Conservation (phyloP, 2,888 invertebrate genomes). For the Drosophila tripunctata region DNA sequence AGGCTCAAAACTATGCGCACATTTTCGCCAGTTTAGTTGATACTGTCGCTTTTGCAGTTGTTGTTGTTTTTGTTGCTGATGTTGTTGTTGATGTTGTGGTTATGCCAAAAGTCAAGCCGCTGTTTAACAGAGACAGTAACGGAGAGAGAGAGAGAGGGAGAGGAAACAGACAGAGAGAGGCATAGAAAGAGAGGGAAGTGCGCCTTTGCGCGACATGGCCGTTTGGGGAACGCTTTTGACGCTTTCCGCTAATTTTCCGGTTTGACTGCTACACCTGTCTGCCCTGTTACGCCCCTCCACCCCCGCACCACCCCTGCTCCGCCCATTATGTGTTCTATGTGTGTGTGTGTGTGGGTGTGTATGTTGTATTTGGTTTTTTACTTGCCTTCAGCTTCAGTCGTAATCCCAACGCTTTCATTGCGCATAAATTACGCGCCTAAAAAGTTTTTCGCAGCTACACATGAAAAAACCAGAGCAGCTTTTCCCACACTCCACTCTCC, state of each 20-base stretch:
- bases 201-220: slow-evolving; percentile 67
- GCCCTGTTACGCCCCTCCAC: slow-evolving; percentile 1
- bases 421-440: slow-evolving; percentile 76
- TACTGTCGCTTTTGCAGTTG: slow-evolving; percentile 67
- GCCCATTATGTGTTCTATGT: not conserved
- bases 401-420: slow-evolving; percentile 76
- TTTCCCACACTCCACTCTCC: not conserved
- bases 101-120: too few relatives aligned
- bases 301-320: not conserved
- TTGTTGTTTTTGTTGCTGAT: too few relatives aligned
- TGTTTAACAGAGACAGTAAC: too few relatives aligned
- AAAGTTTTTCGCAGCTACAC: slow-evolving; percentile 52
- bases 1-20: slow-evolving; percentile 69
- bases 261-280: slow-evolving; percentile 73
- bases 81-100: too few relatives aligned
- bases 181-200: slow-evolving; percentile 2
- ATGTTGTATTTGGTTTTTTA: slow-evolving; percentile 36
- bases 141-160: not conserved
- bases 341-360: not conserved
- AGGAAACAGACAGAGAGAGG: not conserved
- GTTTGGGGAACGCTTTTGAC: slow-evolving; percentile 79
- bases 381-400: slow-evolving; percentile 41
- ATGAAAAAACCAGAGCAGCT: not conserved
- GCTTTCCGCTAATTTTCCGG: slow-evolving; percentile 81
- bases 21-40: slow-evolving; percentile 65